Evolutionary conservation across 30 jellyfish, hydroid and myxozoan genomes (phyloP).

Genomic region (Hydra vulgaris): DNA sequence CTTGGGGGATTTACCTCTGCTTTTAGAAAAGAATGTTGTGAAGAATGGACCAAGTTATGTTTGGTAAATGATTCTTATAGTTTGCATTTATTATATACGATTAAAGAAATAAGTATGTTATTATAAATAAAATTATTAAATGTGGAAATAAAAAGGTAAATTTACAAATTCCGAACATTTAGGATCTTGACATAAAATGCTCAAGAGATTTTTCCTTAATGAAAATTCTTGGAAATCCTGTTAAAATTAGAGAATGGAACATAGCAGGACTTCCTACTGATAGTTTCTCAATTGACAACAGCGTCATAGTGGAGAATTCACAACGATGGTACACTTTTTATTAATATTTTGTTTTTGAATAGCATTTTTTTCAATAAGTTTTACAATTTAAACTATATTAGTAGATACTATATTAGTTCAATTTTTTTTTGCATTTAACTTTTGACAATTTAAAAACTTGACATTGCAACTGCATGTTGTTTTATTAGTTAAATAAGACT

Average conservation of each 20-base stretch:
- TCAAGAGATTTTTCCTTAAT: constrained; percentile 75
- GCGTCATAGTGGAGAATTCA: constrained; percentile 91
- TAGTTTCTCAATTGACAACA: constrained; percentile 76
- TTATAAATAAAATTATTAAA: no score
- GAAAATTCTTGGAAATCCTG: constrained; percentile 87
- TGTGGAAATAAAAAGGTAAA: not conserved
- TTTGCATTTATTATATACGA: no score
- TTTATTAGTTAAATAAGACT: no score
- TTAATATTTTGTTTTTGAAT: no score
- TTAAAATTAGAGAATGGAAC: constrained; percentile 94
- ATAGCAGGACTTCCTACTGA: constrained; percentile 95
- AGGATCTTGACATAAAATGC: constrained; percentile 73
- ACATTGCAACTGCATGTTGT: no score
- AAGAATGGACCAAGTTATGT: constrained; percentile 82
- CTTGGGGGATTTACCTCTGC: constrained; percentile 93
- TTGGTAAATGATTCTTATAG: constrained; percentile 23
- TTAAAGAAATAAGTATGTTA: no score
- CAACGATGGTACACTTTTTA: constrained; percentile 54
- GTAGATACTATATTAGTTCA: no score
- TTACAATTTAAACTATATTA: no score
- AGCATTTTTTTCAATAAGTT: not conserved
- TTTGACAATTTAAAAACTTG: no score
- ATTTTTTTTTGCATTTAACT: no score
- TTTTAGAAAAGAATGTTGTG: constrained; percentile 78
- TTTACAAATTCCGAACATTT: not conserved